Evolutionary conservation across 2,888 invertebrate species (phyloP).

Genomic region (Eristalinus aeneus): DNA sequence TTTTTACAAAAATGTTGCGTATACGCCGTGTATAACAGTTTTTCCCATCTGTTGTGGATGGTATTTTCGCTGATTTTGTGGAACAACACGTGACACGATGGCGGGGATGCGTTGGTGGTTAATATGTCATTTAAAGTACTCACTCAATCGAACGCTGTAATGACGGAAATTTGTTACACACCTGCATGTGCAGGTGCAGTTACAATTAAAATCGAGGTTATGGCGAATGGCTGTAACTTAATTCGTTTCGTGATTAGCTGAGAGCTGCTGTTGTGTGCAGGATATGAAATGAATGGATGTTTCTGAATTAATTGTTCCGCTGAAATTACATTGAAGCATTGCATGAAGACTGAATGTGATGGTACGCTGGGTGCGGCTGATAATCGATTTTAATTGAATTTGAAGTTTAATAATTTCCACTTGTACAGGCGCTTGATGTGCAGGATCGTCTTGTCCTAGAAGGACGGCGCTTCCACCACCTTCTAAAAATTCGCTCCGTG

Average conservation of each 20-base stretch:
- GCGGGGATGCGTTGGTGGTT: not conserved
- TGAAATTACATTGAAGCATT: not conserved
- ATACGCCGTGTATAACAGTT: conserved; percentile 68
- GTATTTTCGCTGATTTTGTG: conserved; percentile 56
- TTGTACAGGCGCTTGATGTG: too few species aligned
- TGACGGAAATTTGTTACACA: conserved; percentile 40
- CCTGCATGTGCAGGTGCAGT: conserved; percentile 40
- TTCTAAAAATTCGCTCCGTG: too few species aligned
- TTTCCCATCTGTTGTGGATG: conserved; percentile 39
- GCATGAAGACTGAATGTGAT: not conserved
- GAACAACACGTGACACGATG: conserved; percentile 59
- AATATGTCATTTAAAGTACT: conserved; percentile 31
- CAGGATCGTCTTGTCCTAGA: too few species aligned
- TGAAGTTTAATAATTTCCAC: too few species aligned
- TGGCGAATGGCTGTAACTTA: conserved; percentile 11
- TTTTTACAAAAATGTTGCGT: conserved; percentile 50
- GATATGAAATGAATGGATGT: conserved; percentile 4
- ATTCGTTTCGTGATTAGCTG: conserved; percentile 55
- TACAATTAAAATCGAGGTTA: conserved; percentile 41
- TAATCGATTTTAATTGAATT: not conserved
- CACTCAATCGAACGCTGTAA: conserved; percentile 36
- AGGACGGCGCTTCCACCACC: too few species aligned
- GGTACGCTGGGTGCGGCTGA: not conserved
- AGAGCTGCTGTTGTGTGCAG: conserved; percentile 5
- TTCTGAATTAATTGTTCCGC: conserved; percentile 31